Evolutionary conservation across 2,888 invertebrate species (phyloP).

Genomic region (Ctena decussata): DNA sequence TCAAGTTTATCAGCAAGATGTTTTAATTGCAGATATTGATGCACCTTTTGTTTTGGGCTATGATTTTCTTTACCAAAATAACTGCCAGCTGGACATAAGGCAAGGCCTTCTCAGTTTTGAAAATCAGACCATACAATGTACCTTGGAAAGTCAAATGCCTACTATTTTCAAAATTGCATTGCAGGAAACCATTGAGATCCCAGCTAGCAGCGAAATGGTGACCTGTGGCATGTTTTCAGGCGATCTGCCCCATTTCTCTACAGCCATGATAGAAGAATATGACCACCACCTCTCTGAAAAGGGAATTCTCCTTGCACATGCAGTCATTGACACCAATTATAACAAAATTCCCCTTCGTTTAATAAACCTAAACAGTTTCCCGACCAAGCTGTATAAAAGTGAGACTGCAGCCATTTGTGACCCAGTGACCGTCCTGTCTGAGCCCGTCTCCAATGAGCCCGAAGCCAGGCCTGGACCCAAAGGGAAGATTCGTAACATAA

Average conservation of each 20-base stretch:
- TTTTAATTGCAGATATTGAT: no score
- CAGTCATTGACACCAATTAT: background rate
- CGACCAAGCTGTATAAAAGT: background rate
- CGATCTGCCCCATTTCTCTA: background rate
- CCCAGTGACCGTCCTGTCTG: background rate
- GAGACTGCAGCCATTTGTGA: background rate
- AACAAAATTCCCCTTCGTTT: background rate
- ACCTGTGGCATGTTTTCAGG: background rate
- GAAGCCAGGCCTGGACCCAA: no score
- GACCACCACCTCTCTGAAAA: background rate
- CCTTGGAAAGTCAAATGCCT: no score
- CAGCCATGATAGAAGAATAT: background rate
- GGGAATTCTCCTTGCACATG: background rate
- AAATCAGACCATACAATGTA: no score
- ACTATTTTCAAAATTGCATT: no score
- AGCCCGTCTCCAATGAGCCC: background rate
- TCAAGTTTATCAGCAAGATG: no score
- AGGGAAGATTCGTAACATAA: background rate
- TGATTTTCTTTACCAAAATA: no score
- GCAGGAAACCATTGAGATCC: background rate
- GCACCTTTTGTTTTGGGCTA: no score
- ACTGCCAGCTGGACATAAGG: no score
- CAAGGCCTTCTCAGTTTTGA: no score
- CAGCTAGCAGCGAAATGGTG: background rate
- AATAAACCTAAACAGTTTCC: background rate